These are phyloP conservation scores for Tenthredo distinguenda DNA, from an alignment of 2,888 invertebrate species.

Conservation along the genomic window DNA sequence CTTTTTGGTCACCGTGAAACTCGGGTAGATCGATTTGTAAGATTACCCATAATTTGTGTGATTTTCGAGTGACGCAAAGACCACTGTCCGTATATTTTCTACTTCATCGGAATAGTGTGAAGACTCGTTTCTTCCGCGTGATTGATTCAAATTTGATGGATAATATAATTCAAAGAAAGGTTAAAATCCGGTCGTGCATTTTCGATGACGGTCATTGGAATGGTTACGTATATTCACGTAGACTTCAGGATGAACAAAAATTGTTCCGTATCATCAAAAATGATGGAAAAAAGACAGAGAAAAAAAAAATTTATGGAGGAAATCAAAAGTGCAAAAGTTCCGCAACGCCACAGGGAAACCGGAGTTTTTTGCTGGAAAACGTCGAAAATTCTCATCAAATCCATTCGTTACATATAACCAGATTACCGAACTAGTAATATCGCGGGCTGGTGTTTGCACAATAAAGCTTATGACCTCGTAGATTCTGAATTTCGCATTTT, in stretches of 20 bases:
- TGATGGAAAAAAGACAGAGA: neutral
- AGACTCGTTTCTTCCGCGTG: neutral
- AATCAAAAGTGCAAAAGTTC: neutral
- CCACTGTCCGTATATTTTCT: neutral
- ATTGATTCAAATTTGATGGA: neutral
- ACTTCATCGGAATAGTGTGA: neutral
- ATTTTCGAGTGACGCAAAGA: slow-evolving; percentile 8
- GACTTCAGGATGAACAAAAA: neutral
- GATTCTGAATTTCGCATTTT: slow-evolving; percentile 28
- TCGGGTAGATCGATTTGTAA: neutral
- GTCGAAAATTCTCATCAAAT: slow-evolving; percentile 38
- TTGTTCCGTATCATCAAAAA: neutral
- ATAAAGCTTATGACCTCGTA: slow-evolving; percentile 46
- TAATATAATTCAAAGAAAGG: neutral
- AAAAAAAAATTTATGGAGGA: neutral
- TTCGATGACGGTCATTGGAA: too few relatives aligned
- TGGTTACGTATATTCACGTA: too few relatives aligned
- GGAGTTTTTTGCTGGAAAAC: neutral
- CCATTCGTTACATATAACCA: slow-evolving; percentile 47
- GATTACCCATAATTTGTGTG: slow-evolving; percentile 19
- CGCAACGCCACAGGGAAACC: neutral
- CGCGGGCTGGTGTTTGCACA: slow-evolving; percentile 12
- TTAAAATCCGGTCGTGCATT: neutral
- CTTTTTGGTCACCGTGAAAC: neutral
- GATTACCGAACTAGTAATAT: slow-evolving; percentile 31